Conservation (phyloP, 2,113 vertebrate genomes). For the Ictidomys tridecemlineatus region DNA sequence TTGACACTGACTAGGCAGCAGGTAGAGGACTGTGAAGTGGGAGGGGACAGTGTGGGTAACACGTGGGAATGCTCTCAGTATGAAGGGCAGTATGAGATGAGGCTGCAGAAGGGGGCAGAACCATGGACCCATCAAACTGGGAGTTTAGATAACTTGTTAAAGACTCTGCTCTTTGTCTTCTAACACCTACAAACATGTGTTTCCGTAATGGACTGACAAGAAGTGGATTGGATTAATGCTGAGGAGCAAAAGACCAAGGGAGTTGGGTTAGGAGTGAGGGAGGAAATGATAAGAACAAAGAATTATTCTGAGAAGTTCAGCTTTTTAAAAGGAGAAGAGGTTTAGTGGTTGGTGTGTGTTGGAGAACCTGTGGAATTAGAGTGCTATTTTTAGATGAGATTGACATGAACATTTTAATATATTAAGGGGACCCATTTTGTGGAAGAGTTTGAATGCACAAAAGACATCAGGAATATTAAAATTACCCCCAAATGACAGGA, state of each 20-base stretch:
- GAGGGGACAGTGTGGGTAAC: neutral
- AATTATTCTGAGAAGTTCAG: neutral
- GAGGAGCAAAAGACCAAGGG: neutral
- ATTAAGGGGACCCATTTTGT: neutral
- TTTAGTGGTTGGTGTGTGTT: neutral
- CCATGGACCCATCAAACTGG: too few species aligned
- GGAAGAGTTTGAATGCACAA: neutral
- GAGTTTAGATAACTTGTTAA: too few species aligned
- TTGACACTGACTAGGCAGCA: neutral
- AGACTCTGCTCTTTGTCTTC: neutral
- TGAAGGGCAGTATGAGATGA: too few species aligned
- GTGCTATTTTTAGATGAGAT: neutral
- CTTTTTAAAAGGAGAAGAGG: slow-evolving; percentile 13
- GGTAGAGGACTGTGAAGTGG: neutral
- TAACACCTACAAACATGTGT: neutral
- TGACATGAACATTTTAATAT: neutral
- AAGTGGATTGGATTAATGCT: neutral
- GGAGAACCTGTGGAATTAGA: neutral
- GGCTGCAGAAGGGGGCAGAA: neutral
- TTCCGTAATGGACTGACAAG: neutral
- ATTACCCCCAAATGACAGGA: neutral
- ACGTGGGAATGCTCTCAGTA: too few species aligned
- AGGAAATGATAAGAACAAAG: neutral
- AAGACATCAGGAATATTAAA: neutral
- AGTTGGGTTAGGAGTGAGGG: neutral